These are phyloP conservation scores for Aquatica leii DNA, from an alignment of 2,888 invertebrate species.

Conservation along the genomic window DNA sequence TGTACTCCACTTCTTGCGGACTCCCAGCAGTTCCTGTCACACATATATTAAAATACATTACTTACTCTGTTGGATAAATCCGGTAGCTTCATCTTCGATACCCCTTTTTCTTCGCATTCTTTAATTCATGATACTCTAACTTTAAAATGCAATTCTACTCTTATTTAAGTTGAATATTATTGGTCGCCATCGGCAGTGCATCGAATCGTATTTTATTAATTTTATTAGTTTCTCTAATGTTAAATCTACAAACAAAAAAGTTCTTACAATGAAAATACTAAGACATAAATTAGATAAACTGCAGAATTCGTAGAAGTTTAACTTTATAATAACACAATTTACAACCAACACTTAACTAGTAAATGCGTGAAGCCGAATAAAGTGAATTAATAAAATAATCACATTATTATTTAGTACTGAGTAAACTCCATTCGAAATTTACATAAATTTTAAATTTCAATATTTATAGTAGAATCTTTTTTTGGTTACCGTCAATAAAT, in stretches of 20 bases:
- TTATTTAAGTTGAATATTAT: neutral
- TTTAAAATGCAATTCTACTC: conserved; percentile 9
- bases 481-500: conserved; percentile 9
- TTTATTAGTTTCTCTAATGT: conserved; percentile 2
- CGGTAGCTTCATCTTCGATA: conserved; percentile 28
- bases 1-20: conserved; percentile 52
- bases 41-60: conserved; percentile 56
- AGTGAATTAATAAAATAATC: conserved; percentile 11
- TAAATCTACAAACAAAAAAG: conserved; percentile 8
- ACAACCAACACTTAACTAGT: conserved; percentile 7
- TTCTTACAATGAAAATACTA: neutral
- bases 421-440: neutral
- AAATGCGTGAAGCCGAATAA: neutral
- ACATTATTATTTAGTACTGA: conserved; percentile 9
- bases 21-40: conserved; percentile 53
- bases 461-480: neutral
- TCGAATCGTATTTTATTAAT: conserved; percentile 12
- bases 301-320: conserved; percentile 8
- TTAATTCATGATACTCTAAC: conserved; percentile 15
- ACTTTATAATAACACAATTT: conserved; percentile 13
- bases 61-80: conserved; percentile 34
- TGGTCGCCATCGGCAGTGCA: neutral
- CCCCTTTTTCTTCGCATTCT: conserved; percentile 30
- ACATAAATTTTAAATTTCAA: conserved; percentile 5
- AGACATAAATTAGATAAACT: conserved; percentile 7